Conservation (phyloP, 2,888 invertebrate genomes). For the Listrodromus nycthemerus region DNA sequence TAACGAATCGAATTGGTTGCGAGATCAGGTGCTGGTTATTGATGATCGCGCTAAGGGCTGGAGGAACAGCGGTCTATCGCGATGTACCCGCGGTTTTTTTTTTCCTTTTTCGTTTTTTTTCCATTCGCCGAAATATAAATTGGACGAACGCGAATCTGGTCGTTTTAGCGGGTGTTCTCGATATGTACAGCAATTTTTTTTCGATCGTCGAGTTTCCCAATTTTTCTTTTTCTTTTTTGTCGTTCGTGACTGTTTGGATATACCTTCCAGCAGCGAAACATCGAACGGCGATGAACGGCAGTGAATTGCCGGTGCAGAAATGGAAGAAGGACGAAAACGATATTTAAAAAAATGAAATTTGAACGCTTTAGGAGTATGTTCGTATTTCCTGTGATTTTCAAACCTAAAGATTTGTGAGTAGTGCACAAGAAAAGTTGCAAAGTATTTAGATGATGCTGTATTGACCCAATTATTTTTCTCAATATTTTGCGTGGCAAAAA, state of each 20-base stretch:
- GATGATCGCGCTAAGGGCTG: neutral
- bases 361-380: constrained; percentile 43
- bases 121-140: constrained; percentile 43
- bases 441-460: too few species aligned
- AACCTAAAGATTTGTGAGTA: neutral
- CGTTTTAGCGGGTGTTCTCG: constrained; percentile 47
- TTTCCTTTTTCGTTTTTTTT: neutral
- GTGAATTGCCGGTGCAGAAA: neutral
- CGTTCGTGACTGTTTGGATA: constrained; percentile 12
- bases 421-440: too few species aligned
- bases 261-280: neutral
- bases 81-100: neutral
- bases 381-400: constrained; percentile 46
- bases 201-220: neutral
- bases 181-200: constrained; percentile 7
- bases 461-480: too few species aligned
- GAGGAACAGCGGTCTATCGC: neutral
- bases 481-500: too few species aligned
- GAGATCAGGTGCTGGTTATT: neutral
- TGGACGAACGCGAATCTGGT: constrained; percentile 59
- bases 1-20: neutral
- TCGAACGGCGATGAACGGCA: constrained; percentile 27
- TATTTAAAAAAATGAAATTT: constrained; percentile 51
- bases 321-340: neutral
- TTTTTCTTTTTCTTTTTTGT: constrained; percentile 1